Evolutionary conservation across 2,113 vertebrate species (phyloP).

Genomic region (Pyrgilauda ruficollis): DNA sequence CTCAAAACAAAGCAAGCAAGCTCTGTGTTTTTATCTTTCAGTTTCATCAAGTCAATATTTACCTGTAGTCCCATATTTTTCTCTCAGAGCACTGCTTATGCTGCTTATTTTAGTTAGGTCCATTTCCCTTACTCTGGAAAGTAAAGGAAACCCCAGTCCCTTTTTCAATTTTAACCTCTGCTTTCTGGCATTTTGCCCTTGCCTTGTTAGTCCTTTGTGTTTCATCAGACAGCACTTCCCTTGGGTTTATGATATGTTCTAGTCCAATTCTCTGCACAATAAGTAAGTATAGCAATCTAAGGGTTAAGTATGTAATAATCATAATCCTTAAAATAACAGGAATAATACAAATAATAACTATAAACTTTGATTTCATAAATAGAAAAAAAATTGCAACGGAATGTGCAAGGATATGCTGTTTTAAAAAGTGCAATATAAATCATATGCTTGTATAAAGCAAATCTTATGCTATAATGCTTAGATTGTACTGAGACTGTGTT

Average conservation of each 20-base stretch:
- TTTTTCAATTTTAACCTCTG: fast-evolving
- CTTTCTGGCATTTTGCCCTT: background rate
- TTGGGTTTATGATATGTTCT: background rate
- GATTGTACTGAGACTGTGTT: background rate
- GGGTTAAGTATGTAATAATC: background rate
- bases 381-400: background rate
- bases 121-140: background rate
- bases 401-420: background rate
- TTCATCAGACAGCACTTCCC: background rate
- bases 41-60: background rate
- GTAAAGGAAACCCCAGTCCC: background rate
- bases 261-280: background rate
- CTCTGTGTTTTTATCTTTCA: background rate
- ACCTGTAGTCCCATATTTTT: background rate
- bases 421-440: background rate
- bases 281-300: background rate
- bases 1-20: background rate
- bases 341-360: background rate
- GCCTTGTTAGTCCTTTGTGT: background rate
- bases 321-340: background rate
- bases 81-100: background rate
- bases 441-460: background rate
- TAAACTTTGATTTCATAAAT: background rate
- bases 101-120: background rate
- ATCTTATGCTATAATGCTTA: background rate